These are phyloP conservation scores for Zaprionus lineosus DNA, from an alignment of 2,888 invertebrate species.

Conservation along the genomic window DNA sequence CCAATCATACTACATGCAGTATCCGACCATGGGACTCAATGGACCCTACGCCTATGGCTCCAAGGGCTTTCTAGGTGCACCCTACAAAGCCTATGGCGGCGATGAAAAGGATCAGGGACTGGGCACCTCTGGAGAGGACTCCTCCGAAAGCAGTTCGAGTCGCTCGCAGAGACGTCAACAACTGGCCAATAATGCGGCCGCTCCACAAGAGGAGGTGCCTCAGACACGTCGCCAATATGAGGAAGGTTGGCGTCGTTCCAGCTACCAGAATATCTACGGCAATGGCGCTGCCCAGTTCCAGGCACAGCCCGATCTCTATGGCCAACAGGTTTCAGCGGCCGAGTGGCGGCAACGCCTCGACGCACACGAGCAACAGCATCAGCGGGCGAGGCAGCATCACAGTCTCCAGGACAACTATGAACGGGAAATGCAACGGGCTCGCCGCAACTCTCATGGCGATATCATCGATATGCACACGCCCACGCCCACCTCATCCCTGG, in stretches of 20 bases:
- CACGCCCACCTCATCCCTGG: slow-evolving; percentile 76
- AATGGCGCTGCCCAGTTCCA: slow-evolving; percentile 84
- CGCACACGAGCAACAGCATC: slow-evolving; percentile 69
- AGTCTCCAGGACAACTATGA: slow-evolving; percentile 65
- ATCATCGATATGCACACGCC: slow-evolving; percentile 51
- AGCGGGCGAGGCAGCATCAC: slow-evolving; percentile 39
- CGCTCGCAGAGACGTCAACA: slow-evolving; percentile 87
- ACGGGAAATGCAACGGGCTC: slow-evolving; percentile 63
- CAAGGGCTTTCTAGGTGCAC: slow-evolving; percentile 84
- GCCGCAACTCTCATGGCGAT: slow-evolving; percentile 65
- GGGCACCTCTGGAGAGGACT: slow-evolving; percentile 93
- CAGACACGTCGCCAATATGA: slow-evolving; percentile 85
- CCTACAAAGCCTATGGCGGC: slow-evolving; percentile 85
- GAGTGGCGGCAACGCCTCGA: slow-evolving; percentile 79
- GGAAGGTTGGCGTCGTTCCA: slow-evolving; percentile 88
- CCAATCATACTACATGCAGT: slow-evolving; percentile 88
- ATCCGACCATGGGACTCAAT: slow-evolving; percentile 86
- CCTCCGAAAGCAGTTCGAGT: slow-evolving; percentile 91
- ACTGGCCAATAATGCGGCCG: slow-evolving; percentile 54
- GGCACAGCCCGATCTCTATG: slow-evolving; percentile 87
- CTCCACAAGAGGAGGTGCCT: slow-evolving; percentile 84
- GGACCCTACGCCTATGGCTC: slow-evolving; percentile 81
- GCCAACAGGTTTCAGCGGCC: slow-evolving; percentile 83
- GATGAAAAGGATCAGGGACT: slow-evolving; percentile 91
- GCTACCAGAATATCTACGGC: slow-evolving; percentile 83